Evolutionary conservation across 2,888 invertebrate species (phyloP).

Genomic region (Eristalis pertinax): DNA sequence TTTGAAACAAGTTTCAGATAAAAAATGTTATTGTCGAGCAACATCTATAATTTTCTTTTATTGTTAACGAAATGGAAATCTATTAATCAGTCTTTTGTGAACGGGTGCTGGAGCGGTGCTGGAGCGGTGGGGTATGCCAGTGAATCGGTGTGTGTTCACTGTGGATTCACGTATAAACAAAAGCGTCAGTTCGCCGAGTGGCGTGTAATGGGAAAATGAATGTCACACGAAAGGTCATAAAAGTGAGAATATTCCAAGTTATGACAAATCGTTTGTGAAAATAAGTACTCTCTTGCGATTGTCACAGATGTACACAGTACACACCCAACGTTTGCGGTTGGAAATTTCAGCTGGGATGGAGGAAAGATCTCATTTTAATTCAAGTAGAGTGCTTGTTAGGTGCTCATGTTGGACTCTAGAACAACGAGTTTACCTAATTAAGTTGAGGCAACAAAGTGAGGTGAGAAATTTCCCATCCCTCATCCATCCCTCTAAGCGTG

Average conservation of each 20-base stretch:
- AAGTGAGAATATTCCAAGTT: background rate
- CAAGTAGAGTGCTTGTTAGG: background rate
- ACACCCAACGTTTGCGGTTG: background rate
- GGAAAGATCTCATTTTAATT: background rate
- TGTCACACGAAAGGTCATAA: background rate
- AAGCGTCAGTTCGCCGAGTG: background rate
- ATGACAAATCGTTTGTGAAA: background rate
- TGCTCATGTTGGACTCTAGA: too few relatives aligned
- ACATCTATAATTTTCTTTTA: background rate
- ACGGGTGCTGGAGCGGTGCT: background rate
- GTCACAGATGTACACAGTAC: background rate
- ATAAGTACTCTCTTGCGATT: background rate
- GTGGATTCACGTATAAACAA: background rate
- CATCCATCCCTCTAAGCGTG: too few relatives aligned
- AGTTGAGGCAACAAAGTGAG: too few relatives aligned
- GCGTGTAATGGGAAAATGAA: background rate
- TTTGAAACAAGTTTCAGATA: background rate
- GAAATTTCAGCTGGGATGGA: too few relatives aligned
- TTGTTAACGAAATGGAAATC: background rate
- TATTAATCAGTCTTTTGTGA: background rate
- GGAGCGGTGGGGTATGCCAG: background rate
- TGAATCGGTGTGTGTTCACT: too few relatives aligned
- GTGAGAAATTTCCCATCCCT: too few relatives aligned
- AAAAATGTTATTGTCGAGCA: background rate
- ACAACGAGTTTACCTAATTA: too few relatives aligned